A percentile compares a stretch with the other conserved stretches of the same genome.
phyloP scores from a whole-genome alignment of 2,113 vertebrate genomes.

The Syngnathus scovelli region DNA sequence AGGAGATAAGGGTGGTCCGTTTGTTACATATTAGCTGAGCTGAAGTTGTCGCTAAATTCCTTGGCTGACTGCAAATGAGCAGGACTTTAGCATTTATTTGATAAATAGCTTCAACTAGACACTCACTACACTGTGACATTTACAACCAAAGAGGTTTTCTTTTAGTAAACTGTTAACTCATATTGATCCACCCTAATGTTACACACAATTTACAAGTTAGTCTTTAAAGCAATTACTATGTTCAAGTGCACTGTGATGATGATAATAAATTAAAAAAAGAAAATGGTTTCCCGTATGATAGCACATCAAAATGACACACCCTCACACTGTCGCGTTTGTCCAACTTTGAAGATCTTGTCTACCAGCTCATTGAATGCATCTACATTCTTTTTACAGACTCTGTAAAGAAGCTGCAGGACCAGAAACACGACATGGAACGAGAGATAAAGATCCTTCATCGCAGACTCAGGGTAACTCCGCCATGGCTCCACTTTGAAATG shows the following conservation, averaged over 20 bases:
- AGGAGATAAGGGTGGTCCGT: conserved; percentile 1
- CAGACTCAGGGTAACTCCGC: conserved; percentile 77
- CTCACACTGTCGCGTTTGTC: background rate
- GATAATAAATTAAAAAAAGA: no score
- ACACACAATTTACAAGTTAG: background rate
- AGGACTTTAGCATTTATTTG: conserved; percentile 2
- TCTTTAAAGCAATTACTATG: background rate
- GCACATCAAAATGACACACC: background rate
- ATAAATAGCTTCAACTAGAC: background rate
- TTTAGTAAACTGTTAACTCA: background rate
- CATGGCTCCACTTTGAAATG: background rate
- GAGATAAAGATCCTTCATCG: conserved; percentile 94
- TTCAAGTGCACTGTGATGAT: no score
- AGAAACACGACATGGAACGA: conserved; percentile 94
- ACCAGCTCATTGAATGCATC: background rate
- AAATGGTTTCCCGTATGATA: background rate
- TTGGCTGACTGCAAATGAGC: background rate
- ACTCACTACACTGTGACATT: conserved; percentile 2
- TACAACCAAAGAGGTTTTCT: background rate
- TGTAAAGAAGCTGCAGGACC: conserved; percentile 93
- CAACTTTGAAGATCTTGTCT: background rate
- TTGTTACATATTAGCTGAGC: background rate
- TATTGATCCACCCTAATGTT: background rate
- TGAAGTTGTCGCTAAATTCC: conserved; percentile 1
- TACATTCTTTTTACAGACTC: conserved; percentile 71